Percentiles rank a stretch among this genome's conserved stretches.
Conservation (phyloP, 2,888 invertebrate species). For the Oscheius sp. region DNA sequence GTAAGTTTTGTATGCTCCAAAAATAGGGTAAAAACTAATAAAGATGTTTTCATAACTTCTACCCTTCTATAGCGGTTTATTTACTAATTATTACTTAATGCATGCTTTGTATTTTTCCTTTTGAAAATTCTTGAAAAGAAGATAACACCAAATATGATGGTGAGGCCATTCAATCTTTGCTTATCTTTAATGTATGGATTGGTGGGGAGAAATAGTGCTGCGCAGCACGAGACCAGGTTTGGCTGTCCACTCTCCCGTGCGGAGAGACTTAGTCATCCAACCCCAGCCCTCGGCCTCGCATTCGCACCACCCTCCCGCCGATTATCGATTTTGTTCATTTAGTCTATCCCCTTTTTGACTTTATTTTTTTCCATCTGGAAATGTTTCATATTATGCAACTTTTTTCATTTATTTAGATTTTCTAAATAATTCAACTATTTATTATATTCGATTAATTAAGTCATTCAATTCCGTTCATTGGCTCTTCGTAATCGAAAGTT, state of each 20-base stretch:
- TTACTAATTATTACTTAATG: background rate
- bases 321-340: conserved; percentile 20
- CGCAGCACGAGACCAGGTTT: conserved; percentile 11
- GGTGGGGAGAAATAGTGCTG: background rate
- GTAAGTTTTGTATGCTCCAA: too few species aligned
- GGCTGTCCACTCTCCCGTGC: conserved; percentile 10
- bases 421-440: background rate
- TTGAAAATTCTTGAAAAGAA: background rate
- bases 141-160: background rate
- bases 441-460: too few species aligned
- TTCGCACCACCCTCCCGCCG: conserved; percentile 27
- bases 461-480: background rate
- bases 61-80: background rate
- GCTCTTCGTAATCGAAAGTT: too few species aligned
- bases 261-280: conserved; percentile 25
- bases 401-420: background rate
- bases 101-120: background rate
- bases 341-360: too few species aligned
- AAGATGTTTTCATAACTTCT: background rate
- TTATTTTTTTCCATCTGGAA: background rate
- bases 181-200: conserved; percentile 15
- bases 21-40: background rate
- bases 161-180: conserved; percentile 13
- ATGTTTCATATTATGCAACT: background rate
- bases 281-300: conserved; percentile 18